A percentile compares a stretch with the other conserved stretches of the same genome.
Conservation (phyloP, 1,140 invertebrate genomes). For the Bombus sylvicola region DNA sequence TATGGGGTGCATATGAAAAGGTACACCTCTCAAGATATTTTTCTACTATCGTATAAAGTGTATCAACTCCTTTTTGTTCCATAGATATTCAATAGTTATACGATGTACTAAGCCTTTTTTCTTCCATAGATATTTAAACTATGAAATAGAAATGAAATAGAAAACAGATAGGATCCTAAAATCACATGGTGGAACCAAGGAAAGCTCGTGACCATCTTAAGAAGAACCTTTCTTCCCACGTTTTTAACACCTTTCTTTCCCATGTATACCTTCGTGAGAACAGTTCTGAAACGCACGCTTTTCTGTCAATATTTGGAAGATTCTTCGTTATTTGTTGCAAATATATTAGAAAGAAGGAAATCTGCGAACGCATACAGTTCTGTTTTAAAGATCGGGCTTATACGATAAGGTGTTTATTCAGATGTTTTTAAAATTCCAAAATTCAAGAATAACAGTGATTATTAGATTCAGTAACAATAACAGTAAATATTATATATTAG, state of each 20-base stretch:
- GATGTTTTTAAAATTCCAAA: background rate
- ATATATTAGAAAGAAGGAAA: background rate
- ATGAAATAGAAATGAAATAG: too few species aligned
- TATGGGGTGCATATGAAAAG: constrained; percentile 88
- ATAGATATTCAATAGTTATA: too few species aligned
- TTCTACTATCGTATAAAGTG: background rate
- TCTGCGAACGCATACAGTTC: too few species aligned
- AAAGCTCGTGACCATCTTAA: background rate
- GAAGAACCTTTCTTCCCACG: background rate
- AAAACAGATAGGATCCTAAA: background rate
- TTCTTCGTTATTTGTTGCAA: background rate
- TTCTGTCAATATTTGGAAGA: constrained; percentile 3
- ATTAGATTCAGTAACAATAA: background rate
- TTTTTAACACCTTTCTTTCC: constrained; percentile 3
- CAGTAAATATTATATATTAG: background rate
- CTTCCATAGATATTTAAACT: background rate
- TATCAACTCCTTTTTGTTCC: background rate
- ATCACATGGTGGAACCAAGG: background rate
- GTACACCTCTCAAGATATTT: constrained; percentile 51
- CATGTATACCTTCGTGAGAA: background rate
- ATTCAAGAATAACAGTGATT: background rate
- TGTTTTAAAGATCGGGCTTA: too few species aligned
- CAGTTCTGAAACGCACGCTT: background rate
- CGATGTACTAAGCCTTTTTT: too few species aligned
- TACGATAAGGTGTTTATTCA: too few species aligned